Conservation (phyloP, 2,113 vertebrate genomes). For the Isichthys henryi region DNA sequence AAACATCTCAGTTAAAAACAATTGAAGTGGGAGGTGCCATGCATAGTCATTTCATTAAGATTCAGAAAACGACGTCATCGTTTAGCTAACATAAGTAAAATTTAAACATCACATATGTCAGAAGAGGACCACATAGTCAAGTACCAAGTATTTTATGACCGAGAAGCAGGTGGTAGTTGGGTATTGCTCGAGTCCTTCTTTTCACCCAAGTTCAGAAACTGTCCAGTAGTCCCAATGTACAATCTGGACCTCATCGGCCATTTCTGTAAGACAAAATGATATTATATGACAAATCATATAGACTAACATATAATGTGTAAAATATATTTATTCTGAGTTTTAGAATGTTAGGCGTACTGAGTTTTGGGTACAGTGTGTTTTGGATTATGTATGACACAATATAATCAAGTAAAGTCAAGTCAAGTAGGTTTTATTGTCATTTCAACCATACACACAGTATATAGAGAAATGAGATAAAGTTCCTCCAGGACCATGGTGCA, state of each 20-base stretch:
- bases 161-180: conserved; percentile 57
- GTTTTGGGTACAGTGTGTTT: not conserved
- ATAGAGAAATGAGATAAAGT: too few species aligned
- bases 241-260: conserved; percentile 96
- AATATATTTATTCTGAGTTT: not conserved
- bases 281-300: not conserved
- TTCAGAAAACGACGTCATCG: not conserved
- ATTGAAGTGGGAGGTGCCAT: not conserved
- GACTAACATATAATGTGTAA: not conserved
- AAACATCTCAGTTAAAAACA: not conserved
- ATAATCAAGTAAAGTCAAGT: too few species aligned
- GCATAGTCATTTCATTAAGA: not conserved
- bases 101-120: not conserved
- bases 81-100: not conserved
- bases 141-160: conserved; percentile 48
- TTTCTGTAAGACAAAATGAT: conserved; percentile 69
- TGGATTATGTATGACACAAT: not conserved
- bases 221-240: conserved; percentile 86
- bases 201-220: conserved; percentile 73
- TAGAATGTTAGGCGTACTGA: not conserved
- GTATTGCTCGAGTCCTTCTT: conserved; percentile 62
- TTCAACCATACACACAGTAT: too few species aligned
- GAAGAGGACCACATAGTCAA: conserved; percentile 22
- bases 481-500: too few species aligned
- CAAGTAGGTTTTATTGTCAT: too few species aligned